Evolutionary conservation across 1,140 invertebrate species (phyloP), one percentile per base, ranked within the genome.

Genomic region (Danaus melanippus): DNA sequence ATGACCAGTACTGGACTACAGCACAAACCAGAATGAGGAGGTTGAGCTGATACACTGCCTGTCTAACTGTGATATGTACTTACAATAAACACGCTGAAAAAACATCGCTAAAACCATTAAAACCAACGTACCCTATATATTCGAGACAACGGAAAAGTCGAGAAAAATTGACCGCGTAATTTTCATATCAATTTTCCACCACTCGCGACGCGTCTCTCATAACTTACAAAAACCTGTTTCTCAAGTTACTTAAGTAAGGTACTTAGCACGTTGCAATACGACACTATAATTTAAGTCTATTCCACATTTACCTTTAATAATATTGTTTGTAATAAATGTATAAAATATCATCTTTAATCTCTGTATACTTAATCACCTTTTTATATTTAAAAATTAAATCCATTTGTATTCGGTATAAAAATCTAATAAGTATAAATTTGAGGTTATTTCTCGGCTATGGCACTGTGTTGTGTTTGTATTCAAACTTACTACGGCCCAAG

Each of bases 351-450:
- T 84, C 81, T 84, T 76, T 86, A 84, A 84, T 86, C 79, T 86
- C 81, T 86, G 81, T 86, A 86, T 84, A 84, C 79, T 84, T 84
- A 86, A 86, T 86, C 84, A 84, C 81, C 76, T 84, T 84, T 84
- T 82, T 81, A 84, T 84, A 83, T 82, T 86, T 86, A 82, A 86
- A 84, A 86, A 86, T 86, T 84, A 86, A 86, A 86, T 86, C 79
- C 81, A 86, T 84, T 84, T 84, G 79, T 84, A 84, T 86, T 32
- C 74, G 81, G 84, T 86, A 86, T 86, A 86, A 86, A 86, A 84
- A 84, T 86, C 81, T 86, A 84, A 75, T 86, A 77, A 78, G 77
- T 83, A 84, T 84, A 86, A 83, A 83, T 86, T 79, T 86, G 79
- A 84, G 81, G 84, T 86, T 81, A 78, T 71, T 68, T 71, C 65